Evolutionary conservation across 2,888 invertebrate genomes (phyloP).

Genomic region (Polia nebulosa): DNA sequence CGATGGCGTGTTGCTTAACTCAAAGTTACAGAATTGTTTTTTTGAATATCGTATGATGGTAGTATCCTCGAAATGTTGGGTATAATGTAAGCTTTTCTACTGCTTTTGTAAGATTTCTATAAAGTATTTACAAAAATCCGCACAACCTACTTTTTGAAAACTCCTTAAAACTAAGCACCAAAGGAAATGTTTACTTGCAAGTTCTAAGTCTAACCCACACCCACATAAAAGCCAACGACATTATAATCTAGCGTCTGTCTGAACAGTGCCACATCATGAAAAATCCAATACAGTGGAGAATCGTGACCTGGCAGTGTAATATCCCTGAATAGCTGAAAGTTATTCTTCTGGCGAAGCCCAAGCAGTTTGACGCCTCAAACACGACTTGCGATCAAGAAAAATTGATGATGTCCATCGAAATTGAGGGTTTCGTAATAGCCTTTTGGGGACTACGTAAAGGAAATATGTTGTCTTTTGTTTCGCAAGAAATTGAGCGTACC

Average conservation of each 20-base stretch:
- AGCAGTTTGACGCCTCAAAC: constrained; percentile 57
- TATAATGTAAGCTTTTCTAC: too few species aligned
- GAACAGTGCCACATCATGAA: constrained; percentile 63
- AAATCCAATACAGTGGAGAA: constrained; percentile 68
- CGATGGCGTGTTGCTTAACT: too few species aligned
- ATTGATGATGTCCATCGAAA: constrained; percentile 49
- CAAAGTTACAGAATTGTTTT: too few species aligned
- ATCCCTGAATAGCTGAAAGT: constrained; percentile 58
- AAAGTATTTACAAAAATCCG: not conserved
- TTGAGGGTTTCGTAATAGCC: constrained; percentile 35
- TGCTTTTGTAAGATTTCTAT: not conserved
- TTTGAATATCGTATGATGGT: not conserved
- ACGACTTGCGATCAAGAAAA: constrained; percentile 62
- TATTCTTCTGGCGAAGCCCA: constrained; percentile 57
- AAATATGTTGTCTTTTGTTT: not conserved
- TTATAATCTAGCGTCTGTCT: constrained; percentile 58
- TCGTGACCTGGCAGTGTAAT: constrained; percentile 69
- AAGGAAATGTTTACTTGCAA: constrained; percentile 37
- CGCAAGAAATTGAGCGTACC: not conserved
- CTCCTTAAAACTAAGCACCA: constrained; percentile 9
- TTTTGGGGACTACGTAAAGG: constrained; percentile 18
- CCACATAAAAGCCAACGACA: constrained; percentile 46
- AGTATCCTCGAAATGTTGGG: not conserved
- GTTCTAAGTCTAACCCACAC: not conserved
- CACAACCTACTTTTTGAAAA: not conserved